phyloP scores from a whole-genome alignment of 1,140 invertebrate genomes.

The Drosophila pandora region DNA sequence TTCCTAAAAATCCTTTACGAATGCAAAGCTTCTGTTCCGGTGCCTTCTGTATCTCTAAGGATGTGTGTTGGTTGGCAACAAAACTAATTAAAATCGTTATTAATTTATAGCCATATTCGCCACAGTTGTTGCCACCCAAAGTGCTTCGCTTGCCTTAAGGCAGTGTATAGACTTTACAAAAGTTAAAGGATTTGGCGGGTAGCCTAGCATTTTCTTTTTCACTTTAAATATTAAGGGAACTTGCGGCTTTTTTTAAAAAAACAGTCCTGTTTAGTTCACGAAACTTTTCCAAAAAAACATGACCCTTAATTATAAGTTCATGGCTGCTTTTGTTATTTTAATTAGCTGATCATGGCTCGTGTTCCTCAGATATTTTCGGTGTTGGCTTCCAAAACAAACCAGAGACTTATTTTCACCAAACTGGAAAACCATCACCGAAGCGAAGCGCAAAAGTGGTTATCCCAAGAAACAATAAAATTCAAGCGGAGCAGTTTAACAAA shows the following conservation, averaged over 20 bases:
- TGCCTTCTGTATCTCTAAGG: slow-evolving; percentile 3
- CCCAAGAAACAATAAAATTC: slow-evolving; percentile 7
- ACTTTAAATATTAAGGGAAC: too few relatives aligned
- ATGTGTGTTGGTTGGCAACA: slow-evolving; percentile 33
- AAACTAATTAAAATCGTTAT: slow-evolving; percentile 75
- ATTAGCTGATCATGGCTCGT: slow-evolving; percentile 29
- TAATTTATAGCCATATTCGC: slow-evolving; percentile 66
- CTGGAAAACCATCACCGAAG: slow-evolving; percentile 37
- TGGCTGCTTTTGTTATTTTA: slow-evolving; percentile 16
- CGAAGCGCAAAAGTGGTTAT: slow-evolving; percentile 27
- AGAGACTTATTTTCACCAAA: slow-evolving; percentile 62
- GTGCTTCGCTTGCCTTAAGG: slow-evolving; percentile 2
- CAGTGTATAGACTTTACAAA: slow-evolving; percentile 10
- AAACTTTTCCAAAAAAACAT: not conserved
- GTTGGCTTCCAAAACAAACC: slow-evolving; percentile 2
- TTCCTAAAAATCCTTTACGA: slow-evolving; percentile 45
- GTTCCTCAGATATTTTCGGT: not conserved
- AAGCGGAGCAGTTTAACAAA: slow-evolving; percentile 28
- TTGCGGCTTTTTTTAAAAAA: too few relatives aligned
- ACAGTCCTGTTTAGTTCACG: not conserved
- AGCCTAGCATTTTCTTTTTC: too few relatives aligned
- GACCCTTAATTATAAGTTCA: slow-evolving; percentile 22
- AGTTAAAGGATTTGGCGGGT: not conserved
- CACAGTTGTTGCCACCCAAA: slow-evolving; percentile 23
- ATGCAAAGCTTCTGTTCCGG: slow-evolving; percentile 18